phyloP scores from a whole-genome alignment of 2,797 vertebrate genomes.

The Lithobates sylvaticus region DNA sequence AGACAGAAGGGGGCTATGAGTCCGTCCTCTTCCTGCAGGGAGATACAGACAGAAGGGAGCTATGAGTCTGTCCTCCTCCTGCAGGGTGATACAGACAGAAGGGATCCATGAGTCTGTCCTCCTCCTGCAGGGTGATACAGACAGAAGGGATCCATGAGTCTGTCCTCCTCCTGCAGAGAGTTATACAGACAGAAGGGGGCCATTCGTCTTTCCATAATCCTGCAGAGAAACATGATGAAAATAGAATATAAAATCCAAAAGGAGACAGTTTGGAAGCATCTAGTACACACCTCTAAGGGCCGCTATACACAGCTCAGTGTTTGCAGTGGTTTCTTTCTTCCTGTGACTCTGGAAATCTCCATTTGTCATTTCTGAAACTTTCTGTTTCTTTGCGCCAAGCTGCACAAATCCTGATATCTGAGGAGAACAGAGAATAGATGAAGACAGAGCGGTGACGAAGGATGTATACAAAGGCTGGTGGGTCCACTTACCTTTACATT shows the following conservation, averaged over 20 bases:
- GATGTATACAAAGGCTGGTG: neutral
- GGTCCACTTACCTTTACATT: slow-evolving; percentile 80
- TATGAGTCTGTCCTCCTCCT: neutral
- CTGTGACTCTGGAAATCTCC: slow-evolving; percentile 71
- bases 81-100: no score
- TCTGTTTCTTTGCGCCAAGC: slow-evolving; percentile 74
- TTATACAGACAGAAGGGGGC: neutral
- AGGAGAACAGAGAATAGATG: neutral
- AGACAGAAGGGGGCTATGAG: no score
- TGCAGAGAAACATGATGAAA: no score
- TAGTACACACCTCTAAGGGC: slow-evolving; percentile 80
- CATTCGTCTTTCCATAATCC: neutral
- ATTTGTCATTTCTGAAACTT: slow-evolving; percentile 72
- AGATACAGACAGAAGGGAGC: neutral
- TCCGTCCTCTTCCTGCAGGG: neutral
- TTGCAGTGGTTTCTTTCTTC: slow-evolving; percentile 84
- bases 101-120: no score
- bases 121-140: no score
- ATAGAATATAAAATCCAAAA: no score
- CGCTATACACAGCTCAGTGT: slow-evolving; percentile 75
- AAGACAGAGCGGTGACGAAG: neutral
- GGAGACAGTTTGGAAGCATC: neutral
- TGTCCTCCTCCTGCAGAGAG: no score
- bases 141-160: no score
- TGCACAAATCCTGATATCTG: slow-evolving; percentile 54